phyloP scores from a whole-genome alignment of 2,797 vertebrate species.

The Loriculus beryllinus region DNA sequence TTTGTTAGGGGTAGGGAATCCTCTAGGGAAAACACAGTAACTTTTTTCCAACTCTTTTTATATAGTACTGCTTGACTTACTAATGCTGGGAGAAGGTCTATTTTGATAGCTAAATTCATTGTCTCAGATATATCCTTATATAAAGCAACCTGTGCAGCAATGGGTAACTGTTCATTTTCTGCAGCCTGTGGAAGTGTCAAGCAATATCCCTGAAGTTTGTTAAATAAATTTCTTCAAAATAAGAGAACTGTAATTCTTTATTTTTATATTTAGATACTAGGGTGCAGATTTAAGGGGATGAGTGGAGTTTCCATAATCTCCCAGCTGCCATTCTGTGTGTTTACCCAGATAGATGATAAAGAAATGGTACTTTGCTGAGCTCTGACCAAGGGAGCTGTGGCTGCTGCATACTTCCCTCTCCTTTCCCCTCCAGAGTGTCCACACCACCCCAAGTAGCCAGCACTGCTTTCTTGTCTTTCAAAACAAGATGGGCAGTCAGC shows the following conservation, averaged over 20 bases:
- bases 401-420: background rate
- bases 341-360: background rate
- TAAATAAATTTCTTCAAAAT: constrained; percentile 61
- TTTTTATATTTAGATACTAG: background rate
- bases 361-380: background rate
- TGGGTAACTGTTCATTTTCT: constrained; percentile 2
- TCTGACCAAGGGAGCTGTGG: background rate
- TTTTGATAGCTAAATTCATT: constrained; percentile 11
- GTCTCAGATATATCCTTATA: background rate
- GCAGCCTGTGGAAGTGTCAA: background rate
- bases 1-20: background rate
- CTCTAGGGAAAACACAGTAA: background rate
- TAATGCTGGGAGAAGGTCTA: background rate
- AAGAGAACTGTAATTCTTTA: background rate
- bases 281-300: background rate
- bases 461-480: background rate
- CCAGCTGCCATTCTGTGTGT: background rate
- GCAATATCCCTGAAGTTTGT: constrained; percentile 15
- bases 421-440: background rate
- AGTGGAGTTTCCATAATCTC: background rate
- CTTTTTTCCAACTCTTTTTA: background rate
- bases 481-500: constrained; percentile 29
- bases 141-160: background rate
- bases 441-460: background rate
- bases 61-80: background rate